A percentile compares a stretch with the other conserved stretches of the same genome.
These are phyloP conservation scores for Triplophysa yarkandensis DNA, from an alignment of 2,797 vertebrate species.

Conservation along the genomic window DNA sequence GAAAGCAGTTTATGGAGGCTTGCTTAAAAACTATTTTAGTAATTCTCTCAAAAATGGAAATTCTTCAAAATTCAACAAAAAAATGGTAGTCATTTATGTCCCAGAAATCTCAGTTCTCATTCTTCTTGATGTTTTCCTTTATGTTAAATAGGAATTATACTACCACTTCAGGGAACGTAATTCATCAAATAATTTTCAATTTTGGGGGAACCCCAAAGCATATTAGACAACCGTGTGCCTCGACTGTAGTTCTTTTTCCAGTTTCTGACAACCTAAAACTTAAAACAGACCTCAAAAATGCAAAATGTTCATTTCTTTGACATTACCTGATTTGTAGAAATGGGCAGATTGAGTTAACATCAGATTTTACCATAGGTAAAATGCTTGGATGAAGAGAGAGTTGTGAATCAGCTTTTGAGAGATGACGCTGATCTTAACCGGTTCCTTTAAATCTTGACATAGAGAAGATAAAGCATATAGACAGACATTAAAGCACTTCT, in stretches of 20 bases:
- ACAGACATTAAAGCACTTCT: not conserved
- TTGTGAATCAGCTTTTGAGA: constrained; percentile 2
- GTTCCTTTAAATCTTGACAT: constrained; percentile 1
- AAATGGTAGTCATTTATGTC: too few relatives aligned
- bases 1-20: too few relatives aligned
- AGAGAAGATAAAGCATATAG: constrained; percentile 11
- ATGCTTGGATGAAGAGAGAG: not conserved
- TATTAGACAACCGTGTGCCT: not conserved
- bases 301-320: not conserved
- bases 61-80: too few relatives aligned
- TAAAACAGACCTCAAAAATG: not conserved
- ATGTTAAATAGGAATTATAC: too few relatives aligned
- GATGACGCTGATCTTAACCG: not conserved
- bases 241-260: not conserved
- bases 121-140: too few relatives aligned
- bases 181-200: too few relatives aligned
- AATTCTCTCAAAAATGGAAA: too few relatives aligned
- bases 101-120: too few relatives aligned
- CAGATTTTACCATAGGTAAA: not conserved
- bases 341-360: not conserved
- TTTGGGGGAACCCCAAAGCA: too few relatives aligned
- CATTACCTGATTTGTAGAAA: constrained; percentile 4
- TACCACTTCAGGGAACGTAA: too few relatives aligned
- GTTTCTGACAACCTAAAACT: not conserved
- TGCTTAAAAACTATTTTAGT: too few relatives aligned